Percentiles rank a stretch among this genome's conserved stretches.
Evolutionary conservation across 2,113 vertebrate genomes (phyloP).

Genomic region (Megaceryle maxima): DNA sequence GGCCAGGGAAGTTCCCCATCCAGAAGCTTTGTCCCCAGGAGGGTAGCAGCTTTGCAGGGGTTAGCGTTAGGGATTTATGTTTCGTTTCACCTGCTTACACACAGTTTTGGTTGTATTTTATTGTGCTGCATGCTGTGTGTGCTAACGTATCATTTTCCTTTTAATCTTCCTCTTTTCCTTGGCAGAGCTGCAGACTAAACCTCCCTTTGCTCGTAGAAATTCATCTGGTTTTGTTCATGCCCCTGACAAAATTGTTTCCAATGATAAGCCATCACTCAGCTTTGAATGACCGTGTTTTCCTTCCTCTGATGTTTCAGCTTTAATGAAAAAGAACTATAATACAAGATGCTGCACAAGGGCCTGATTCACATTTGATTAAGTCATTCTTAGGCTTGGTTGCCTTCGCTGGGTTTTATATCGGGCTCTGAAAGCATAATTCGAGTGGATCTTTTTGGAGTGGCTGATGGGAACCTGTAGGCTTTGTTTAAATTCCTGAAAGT

Average conservation of each 20-base stretch:
- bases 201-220: background rate
- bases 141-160: background rate
- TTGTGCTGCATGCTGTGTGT: accelerated
- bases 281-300: background rate
- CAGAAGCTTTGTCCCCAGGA: accelerated
- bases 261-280: background rate
- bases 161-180: background rate
- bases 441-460: background rate
- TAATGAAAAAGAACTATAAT: background rate
- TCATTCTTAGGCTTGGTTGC: background rate
- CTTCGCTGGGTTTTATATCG: background rate
- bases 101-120: background rate
- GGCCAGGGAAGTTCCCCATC: background rate
- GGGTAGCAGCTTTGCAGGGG: accelerated
- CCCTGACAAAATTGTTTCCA: background rate
- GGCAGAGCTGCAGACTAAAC: background rate
- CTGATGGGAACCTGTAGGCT: background rate
- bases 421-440: background rate
- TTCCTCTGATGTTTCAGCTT: background rate
- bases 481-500: background rate
- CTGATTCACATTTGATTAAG: background rate
- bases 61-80: background rate
- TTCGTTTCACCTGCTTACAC: background rate
- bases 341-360: background rate
- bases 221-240: background rate